phyloP scores from a whole-genome alignment of 1,140 invertebrate genomes.

The Macrobrachium nipponense region DNA sequence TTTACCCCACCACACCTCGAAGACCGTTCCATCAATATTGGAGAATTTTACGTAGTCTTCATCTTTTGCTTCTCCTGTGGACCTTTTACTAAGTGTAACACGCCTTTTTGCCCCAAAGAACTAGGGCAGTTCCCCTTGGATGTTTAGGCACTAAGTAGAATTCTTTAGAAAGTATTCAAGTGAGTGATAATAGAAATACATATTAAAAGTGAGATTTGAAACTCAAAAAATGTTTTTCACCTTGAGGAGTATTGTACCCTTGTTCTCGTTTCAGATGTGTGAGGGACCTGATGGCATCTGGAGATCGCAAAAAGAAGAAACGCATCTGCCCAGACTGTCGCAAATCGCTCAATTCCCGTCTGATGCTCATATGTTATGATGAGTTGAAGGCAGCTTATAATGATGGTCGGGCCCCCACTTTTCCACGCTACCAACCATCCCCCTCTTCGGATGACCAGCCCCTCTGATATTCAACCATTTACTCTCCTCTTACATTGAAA shows the following conservation, averaged over 20 bases:
- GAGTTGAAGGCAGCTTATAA: conserved; percentile 59
- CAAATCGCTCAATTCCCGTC: conserved; percentile 74
- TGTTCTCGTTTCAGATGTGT: conserved; percentile 74
- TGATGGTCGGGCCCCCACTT: conserved; percentile 41
- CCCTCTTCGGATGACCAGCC: conserved; percentile 51
- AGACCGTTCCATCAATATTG: too few species aligned
- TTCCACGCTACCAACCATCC: conserved; percentile 47
- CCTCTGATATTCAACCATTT: conserved; percentile 48
- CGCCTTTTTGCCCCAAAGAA: too few species aligned
- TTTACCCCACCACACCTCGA: too few species aligned
- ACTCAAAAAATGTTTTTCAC: not conserved
- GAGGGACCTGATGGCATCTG: conserved; percentile 76
- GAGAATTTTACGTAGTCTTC: too few species aligned
- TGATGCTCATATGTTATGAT: conserved; percentile 69
- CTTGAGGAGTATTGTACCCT: not conserved
- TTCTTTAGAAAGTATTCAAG: too few species aligned
- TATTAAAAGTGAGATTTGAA: not conserved
- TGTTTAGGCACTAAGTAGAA: too few species aligned
- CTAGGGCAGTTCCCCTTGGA: too few species aligned
- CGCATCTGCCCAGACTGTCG: conserved; percentile 76
- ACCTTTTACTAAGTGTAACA: too few species aligned
- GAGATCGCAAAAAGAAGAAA: conserved; percentile 74
- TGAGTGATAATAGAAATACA: not conserved
- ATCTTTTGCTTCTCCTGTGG: too few species aligned
- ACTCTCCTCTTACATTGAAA: conserved; percentile 23